Conservation (phyloP, 2,888 invertebrate species). For the Polyploca ridens region DNA sequence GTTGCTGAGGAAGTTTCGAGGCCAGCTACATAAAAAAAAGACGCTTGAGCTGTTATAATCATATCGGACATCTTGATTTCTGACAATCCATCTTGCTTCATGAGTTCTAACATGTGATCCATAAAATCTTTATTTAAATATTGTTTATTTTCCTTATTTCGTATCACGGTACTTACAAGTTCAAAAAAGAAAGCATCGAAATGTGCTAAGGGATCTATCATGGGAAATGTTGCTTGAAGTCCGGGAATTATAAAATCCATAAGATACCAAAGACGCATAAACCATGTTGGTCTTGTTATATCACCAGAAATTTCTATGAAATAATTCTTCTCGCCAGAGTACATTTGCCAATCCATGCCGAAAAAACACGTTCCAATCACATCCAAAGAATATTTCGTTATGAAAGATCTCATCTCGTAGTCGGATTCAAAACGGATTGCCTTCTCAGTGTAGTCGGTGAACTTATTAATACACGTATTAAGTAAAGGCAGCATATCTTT, state of each 20-base stretch:
- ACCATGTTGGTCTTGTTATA: slow-evolving; percentile 28
- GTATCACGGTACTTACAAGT: slow-evolving; percentile 38
- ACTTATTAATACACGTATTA: slow-evolving; percentile 39
- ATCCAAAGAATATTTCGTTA: slow-evolving; percentile 50
- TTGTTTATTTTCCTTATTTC: slow-evolving; percentile 40
- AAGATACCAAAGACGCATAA: slow-evolving; percentile 14
- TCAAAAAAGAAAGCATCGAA: slow-evolving; percentile 35
- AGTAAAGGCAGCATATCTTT: slow-evolving; percentile 55
- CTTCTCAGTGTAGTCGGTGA: slow-evolving; percentile 34
- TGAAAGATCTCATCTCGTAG: slow-evolving; percentile 44
- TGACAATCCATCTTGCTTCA: slow-evolving; percentile 42
- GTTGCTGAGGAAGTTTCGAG: slow-evolving; percentile 64
- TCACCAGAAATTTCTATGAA: slow-evolving; percentile 40
- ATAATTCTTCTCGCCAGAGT: slow-evolving; percentile 41
- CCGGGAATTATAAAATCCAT: slow-evolving; percentile 38
- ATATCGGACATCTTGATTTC: slow-evolving; percentile 49
- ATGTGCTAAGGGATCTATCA: slow-evolving; percentile 23
- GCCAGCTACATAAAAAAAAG: slow-evolving; percentile 59
- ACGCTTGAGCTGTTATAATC: slow-evolving; percentile 49
- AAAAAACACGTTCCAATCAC: slow-evolving; percentile 52
- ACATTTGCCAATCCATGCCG: slow-evolving; percentile 44
- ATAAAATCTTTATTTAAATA: slow-evolving; percentile 52
- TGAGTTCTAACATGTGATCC: slow-evolving; percentile 51
- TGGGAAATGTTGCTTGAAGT: slow-evolving; percentile 25
- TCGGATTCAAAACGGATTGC: slow-evolving; percentile 31